Percentiles rank a stretch among this genome's conserved stretches.
Evolutionary conservation across 2,113 vertebrate species (phyloP).

Genomic region (Neomonachus schauinslandi): DNA sequence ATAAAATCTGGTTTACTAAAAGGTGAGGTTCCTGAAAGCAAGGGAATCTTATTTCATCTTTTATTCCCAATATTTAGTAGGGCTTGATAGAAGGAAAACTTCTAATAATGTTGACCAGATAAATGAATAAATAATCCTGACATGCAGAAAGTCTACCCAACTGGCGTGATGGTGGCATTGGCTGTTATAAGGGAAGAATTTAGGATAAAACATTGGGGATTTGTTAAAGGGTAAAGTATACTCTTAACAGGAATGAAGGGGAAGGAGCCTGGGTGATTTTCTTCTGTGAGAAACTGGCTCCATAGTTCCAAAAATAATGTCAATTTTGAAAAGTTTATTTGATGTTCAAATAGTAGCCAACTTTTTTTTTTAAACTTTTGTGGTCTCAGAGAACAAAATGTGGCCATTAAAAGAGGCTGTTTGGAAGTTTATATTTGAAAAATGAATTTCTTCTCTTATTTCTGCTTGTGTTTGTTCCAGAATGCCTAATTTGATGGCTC

Average conservation of each 20-base stretch:
- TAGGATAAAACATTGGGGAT: neutral
- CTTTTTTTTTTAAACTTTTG: neutral
- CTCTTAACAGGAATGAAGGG: neutral
- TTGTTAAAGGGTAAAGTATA: neutral
- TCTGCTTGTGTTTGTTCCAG: slow-evolving; percentile 44
- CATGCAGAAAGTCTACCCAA: neutral
- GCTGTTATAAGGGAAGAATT: accelerated
- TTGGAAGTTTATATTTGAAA: slow-evolving; percentile 19
- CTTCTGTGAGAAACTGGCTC: neutral
- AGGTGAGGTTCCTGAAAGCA: neutral
- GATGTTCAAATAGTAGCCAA: neutral
- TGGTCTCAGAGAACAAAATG: slow-evolving; percentile 33
- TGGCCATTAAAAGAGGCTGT: neutral
- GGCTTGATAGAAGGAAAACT: neutral
- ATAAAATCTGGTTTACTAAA: neutral
- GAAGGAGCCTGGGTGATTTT: neutral
- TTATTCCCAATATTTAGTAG: neutral
- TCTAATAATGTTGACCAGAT: neutral
- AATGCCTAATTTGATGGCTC: neutral
- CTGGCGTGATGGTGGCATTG: neutral
- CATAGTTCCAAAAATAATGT: neutral
- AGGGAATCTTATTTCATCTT: neutral
- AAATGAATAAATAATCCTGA: neutral
- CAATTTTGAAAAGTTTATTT: neutral
- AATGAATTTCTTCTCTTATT: neutral